A percentile compares a stretch with the other conserved stretches of the same genome.
Conservation (phyloP, 1,140 invertebrate genomes). For the Lethocerus indicus region DNA sequence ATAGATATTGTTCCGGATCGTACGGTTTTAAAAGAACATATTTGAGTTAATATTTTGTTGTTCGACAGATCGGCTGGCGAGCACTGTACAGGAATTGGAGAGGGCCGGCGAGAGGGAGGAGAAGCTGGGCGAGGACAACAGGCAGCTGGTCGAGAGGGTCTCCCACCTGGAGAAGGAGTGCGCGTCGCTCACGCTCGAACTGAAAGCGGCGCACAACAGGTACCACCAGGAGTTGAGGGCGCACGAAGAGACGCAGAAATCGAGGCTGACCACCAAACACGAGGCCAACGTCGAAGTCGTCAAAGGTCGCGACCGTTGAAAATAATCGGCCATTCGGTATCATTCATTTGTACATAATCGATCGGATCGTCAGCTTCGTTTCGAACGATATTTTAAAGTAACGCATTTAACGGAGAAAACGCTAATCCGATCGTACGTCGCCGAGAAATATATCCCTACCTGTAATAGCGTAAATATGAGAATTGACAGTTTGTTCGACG, state of each 20-base stretch:
- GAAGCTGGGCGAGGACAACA: slow-evolving; percentile 55
- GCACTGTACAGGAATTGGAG: slow-evolving; percentile 59
- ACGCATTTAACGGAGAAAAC: no score
- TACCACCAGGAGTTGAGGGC: slow-evolving; percentile 80
- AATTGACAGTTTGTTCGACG: no score
- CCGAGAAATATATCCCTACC: no score
- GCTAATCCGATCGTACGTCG: no score
- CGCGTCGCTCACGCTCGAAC: slow-evolving; percentile 67
- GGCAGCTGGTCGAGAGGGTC: slow-evolving; percentile 58
- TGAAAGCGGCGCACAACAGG: slow-evolving; percentile 68
- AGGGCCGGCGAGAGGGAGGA: slow-evolving; percentile 48
- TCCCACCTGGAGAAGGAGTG: slow-evolving; percentile 76
- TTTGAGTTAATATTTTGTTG: slow-evolving; percentile 11
- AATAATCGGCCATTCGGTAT: no score
- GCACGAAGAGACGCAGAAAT: slow-evolving; percentile 77
- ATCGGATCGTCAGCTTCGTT: no score
- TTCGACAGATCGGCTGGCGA: slow-evolving; percentile 26
- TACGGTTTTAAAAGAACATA: no score
- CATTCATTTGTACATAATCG: no score
- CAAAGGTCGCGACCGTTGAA: slow-evolving; percentile 54
- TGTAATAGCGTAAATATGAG: no score
- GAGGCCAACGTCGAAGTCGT: slow-evolving; percentile 80
- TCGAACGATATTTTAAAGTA: no score
- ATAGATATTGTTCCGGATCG: no score
- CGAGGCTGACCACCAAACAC: slow-evolving; percentile 59